Percentiles rank a stretch among this genome's conserved stretches.
Evolutionary conservation across 2,113 vertebrate genomes (phyloP).

Genomic region (Butastur rufipennis): DNA sequence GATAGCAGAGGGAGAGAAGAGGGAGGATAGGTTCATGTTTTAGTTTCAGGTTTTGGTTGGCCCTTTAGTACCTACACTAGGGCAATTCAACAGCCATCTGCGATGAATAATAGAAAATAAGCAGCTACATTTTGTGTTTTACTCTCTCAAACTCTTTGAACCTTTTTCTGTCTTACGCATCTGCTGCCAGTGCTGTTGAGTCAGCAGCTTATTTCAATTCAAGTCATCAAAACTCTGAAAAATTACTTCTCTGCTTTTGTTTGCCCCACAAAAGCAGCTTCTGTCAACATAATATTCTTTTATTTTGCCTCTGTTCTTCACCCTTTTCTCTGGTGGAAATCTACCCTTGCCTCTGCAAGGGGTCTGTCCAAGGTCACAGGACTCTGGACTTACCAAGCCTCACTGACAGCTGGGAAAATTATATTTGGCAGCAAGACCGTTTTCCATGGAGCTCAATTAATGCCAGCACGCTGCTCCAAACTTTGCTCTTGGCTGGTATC

Average conservation of each 20-base stretch:
- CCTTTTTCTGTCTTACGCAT: background rate
- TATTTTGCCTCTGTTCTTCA: background rate
- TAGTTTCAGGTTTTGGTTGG: background rate
- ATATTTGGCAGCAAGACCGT: background rate
- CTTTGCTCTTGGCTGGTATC: background rate
- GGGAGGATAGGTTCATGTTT: background rate
- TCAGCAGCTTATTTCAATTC: conserved; percentile 48
- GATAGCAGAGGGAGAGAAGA: background rate
- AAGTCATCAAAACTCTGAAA: conserved; percentile 39
- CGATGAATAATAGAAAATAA: background rate
- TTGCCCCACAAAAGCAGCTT: background rate
- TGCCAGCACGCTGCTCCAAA: background rate
- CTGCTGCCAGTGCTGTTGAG: conserved; percentile 25
- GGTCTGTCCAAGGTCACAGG: background rate
- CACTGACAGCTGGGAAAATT: background rate
- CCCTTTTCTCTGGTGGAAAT: background rate
- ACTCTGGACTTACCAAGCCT: background rate
- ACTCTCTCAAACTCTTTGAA: background rate
- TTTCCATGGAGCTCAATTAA: background rate
- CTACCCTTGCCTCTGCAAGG: background rate
- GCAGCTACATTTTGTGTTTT: background rate
- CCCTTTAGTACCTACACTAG: background rate
- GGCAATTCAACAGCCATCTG: background rate
- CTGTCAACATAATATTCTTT: background rate
- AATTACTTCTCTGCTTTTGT: conserved; percentile 6